These are phyloP conservation scores for Amphimedon queenslandica DNA, from an alignment of 37 sponge, comb jelly and placozoan genomes.

Conservation along the genomic window DNA sequence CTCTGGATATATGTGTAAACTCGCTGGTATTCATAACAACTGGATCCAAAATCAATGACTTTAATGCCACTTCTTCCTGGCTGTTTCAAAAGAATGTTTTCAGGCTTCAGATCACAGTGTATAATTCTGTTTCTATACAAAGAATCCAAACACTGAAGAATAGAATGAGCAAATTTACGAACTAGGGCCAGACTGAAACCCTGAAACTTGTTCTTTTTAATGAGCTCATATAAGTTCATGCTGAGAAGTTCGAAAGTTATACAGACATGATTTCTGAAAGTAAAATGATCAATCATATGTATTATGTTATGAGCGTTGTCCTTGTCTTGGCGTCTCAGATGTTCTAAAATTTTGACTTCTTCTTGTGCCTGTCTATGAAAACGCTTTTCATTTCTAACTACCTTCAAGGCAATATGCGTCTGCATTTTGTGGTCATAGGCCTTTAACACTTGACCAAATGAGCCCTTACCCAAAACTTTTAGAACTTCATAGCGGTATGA, in stretches of 20 bases:
- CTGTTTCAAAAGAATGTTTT: conserved; percentile 92
- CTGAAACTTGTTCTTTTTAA: conserved; percentile 99
- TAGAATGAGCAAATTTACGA: conserved; percentile 96
- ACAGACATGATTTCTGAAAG: conserved; percentile 93
- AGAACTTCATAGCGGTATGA: conserved; percentile 94
- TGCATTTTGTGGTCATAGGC: conserved; percentile 96
- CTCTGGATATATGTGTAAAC: conserved; percentile 97
- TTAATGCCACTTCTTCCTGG: conserved; percentile 93
- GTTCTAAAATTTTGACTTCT: conserved; percentile 91
- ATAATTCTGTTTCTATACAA: conserved; percentile 95
- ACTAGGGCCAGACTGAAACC: conserved; percentile 95
- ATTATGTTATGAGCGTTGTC: conserved; percentile 91
- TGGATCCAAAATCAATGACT: conserved; percentile 96
- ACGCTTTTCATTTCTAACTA: conserved; percentile 94
- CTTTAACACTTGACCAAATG: conserved; percentile 97
- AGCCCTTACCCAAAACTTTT: conserved; percentile 93
- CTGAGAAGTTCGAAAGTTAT: conserved; percentile 96
- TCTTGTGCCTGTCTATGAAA: conserved; percentile 96
- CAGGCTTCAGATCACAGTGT: conserved; percentile 99
- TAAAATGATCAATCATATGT: conserved; percentile 91
- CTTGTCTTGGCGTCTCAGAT: conserved; percentile 86
- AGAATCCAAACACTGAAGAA: conserved; percentile 90
- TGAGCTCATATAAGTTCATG: conserved; percentile 98
- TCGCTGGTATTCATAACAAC: conserved; percentile 94
- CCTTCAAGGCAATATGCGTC: conserved; percentile 89